Evolutionary conservation across 2,888 invertebrate species (phyloP), one percentile per base, ranked within the genome.

Genomic region (Nematopogon swammerdamellus): DNA sequence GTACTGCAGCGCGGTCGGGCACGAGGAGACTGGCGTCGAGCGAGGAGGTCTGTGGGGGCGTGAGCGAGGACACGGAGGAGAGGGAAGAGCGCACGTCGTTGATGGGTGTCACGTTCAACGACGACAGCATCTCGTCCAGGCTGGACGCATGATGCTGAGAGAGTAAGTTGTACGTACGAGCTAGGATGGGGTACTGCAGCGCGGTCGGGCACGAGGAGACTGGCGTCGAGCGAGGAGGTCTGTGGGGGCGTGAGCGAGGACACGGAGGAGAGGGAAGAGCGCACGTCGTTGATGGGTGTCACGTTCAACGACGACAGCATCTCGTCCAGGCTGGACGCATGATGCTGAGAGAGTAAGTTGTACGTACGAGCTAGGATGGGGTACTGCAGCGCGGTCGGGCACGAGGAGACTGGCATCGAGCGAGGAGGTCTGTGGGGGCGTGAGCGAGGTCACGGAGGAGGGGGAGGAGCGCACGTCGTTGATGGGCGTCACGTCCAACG

Each of bases 291-390:
- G 44, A 89, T 85, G 18, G 89, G 88, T 29, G 88, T 87, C 54
- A 91, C 87, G 50, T 89, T 89, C 54, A 90, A 68, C 17, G 87
- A 87, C 20, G 85, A 84, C 18, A 91, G 75, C 83, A 90, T 85
- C 57, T 88, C 87, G 72, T 91, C 89, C 49, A 90, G 66, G 63
- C n/a, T n/a, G n/a, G n/a, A n/a, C n/a, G n/a, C n/a, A n/a, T n/a
- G n/a, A 88, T 87, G 58, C 85, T 29, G 30, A 54, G 42, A n/a
- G 30, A 54, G 42, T 36, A 52, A 25, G 25, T 25, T 10, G 10
- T 10, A 36, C 36, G 4, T 14, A 36, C 36, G 11, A 3, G 8
- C 6, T 36, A 14, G 36, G 36, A 6, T 8, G n/a, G 36, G 14
- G 36, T 14, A 10, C 25, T 10, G 25, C n/a, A n/a, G 36, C 3